Base-by-base conservation (phyloP, 2,888 invertebrate species). In the Ceramica pisi region DNA sequence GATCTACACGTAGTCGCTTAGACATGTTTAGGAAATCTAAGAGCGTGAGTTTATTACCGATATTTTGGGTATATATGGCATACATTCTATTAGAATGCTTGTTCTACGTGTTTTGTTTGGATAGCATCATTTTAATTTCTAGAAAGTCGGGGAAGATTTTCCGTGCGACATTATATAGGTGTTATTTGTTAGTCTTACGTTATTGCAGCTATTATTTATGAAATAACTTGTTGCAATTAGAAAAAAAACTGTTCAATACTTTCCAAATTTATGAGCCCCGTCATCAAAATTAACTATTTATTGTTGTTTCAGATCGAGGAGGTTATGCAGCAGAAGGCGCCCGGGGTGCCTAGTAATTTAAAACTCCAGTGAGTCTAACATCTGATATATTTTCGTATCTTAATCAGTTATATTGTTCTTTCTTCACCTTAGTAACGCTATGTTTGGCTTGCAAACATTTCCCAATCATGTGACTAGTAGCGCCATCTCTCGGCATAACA, bases 301-400 rank as follows among this genome's bases (percentile, higher is more conserved):
- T 44, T 78, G 71, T 90, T 88, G 82, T 92, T 93, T 61, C 87
- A 95, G 95, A 94, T 95, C 92, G 94, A 94, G 92, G 95, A 95
- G 95, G 95, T 95, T 93, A 96, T 96, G 95, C 95, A 95, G 93
- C 92, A 94, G 91, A 94, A 90, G 95, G 95, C 92, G 94, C 95
- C 95, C 75, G 89, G 88, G 94, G 95, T 94, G 95, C 95, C 95
- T 91, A 90, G 86, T 88, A 93, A 91, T 85, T 86, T 89, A 74
- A 92, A 92, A 88, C 86, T 90, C 48, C 91, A 91, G 95, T 95
- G 90, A 93, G 95, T 92, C 55, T n/a, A 46, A 9, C 38, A 50
- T 8, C 35, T 61, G 16, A 44, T 50, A 56, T n/a, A 1, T 41
- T 46, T 56, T 53, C 19, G 3, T n/a, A 21, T 12, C 6, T 26